Conservation (phyloP, 1,140 invertebrate genomes). For the Eumeta japonica region DNA sequence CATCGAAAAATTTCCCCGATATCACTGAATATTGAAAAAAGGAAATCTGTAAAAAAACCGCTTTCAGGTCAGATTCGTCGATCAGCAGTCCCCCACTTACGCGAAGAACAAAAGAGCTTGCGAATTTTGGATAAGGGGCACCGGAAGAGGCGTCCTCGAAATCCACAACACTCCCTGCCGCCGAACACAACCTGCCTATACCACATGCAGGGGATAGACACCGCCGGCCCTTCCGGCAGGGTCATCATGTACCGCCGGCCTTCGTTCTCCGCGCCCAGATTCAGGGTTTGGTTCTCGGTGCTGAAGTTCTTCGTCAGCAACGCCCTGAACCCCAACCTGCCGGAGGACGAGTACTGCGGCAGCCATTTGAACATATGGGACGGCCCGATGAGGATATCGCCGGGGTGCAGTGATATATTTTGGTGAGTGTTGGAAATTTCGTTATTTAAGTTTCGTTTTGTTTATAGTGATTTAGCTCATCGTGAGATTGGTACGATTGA, state of each 20-base stretch:
- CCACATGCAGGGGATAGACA: slow-evolving; percentile 69
- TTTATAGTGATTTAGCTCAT: not conserved
- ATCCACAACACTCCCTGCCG: slow-evolving; percentile 77
- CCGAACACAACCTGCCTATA: slow-evolving; percentile 85
- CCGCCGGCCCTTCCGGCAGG: slow-evolving; percentile 59
- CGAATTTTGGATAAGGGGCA: slow-evolving; percentile 82
- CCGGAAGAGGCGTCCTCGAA: slow-evolving; percentile 72
- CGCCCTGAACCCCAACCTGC: slow-evolving; percentile 56
- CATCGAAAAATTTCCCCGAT: no score
- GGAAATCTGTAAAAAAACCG: no score
- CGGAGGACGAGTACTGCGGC: slow-evolving; percentile 72
- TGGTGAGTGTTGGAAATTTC: slow-evolving; percentile 60
- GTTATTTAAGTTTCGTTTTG: not conserved
- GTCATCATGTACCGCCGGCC: slow-evolving; percentile 64
- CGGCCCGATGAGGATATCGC: slow-evolving; percentile 72
- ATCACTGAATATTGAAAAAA: no score
- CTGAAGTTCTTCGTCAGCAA: slow-evolving; percentile 78
- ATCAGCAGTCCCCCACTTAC: slow-evolving; percentile 75
- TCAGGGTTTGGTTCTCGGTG: slow-evolving; percentile 83
- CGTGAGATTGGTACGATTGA: no score
- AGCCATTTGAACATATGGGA: slow-evolving; percentile 82
- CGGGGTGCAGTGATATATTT: slow-evolving; percentile 76
- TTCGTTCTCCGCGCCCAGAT: slow-evolving; percentile 63
- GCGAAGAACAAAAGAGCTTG: slow-evolving; percentile 78
- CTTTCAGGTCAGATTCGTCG: slow-evolving; percentile 78